Evolutionary conservation across 2,797 vertebrate genomes (phyloP), one percentile per base, ranked within the genome.

Genomic region (Rhinoraja longicauda): DNA sequence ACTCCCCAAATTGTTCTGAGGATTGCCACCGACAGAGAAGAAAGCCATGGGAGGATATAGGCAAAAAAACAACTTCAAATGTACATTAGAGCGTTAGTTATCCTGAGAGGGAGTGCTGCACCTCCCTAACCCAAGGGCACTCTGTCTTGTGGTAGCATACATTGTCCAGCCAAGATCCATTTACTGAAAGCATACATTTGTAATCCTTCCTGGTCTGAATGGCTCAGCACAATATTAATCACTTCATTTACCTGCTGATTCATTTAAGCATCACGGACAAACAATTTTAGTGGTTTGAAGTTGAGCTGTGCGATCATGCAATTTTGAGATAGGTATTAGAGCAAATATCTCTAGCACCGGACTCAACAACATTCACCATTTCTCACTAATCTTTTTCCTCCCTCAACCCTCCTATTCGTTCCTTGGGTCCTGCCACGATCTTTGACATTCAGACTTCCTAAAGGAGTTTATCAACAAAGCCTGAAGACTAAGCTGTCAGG

Each of bases 111-210:
- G 62, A 36, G 19, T 32, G 2, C 62, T 21, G 59, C n/a, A 64
- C 59, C n/a, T 88, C 62, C 84, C n/a, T 67, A 36, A n/a, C 84
- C 59, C n/a, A 36, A 67, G n/a, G 59, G 59, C 84, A 36, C 59
- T 10, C 59, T 8, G n/a, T 67, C 32, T 67, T 36, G 21, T 36
- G 32, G n/a, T 17, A 88, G n/a, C 62, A 36, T 21, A 67, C n/a
- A 86, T 67, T 64, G 84, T 8, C 59, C 84, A 32, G 84, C 59
- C 21, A n/a, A 88, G n/a, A 36, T 88, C n/a, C 64, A 88, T 86
- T 59, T 17, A 62, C 57, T 57, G 53, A 86, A n/a, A n/a, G 53
- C 26, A 59, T 19, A 59, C 26, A 29, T 59, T 64, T 62, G 57
- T 29, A 29, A 86, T 29, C 59, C 29, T 88, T 67, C n/a, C 84